These are phyloP conservation scores for Porites evermanni DNA, from an alignment of 92 coral and sea anemone species.

Conservation along the genomic window DNA sequence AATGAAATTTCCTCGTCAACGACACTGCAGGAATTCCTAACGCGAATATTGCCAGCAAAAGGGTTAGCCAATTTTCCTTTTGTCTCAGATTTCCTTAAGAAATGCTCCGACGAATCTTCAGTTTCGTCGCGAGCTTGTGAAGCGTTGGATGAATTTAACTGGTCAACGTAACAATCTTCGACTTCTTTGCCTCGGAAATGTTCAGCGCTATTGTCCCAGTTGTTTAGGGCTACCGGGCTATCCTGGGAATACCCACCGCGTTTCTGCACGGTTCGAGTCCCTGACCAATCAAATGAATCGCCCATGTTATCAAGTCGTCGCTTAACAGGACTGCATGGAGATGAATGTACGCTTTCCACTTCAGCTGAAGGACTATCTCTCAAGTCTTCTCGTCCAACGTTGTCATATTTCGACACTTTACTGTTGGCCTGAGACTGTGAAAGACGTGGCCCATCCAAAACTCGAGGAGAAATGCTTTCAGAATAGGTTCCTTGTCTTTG, in stretches of 20 bases:
- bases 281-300: conserved; percentile 41
- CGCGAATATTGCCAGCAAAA: not conserved
- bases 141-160: not conserved
- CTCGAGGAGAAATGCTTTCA: not conserved
- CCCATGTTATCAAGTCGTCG: not conserved
- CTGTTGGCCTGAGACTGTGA: not conserved
- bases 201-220: not conserved
- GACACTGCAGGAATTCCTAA: not conserved
- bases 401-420: not conserved
- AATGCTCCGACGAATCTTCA: not conserved
- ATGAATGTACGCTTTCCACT: not conserved
- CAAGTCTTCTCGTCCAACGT: not conserved
- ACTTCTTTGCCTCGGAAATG: not conserved
- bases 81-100: not conserved
- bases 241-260: not conserved
- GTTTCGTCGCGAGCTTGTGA: not conserved
- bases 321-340: not conserved
- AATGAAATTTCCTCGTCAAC: not conserved
- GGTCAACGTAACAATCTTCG: not conserved
- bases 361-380: not conserved
- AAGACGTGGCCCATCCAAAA: not conserved
- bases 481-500: not conserved
- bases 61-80: not conserved
- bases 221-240: not conserved
- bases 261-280: not conserved